Evolutionary conservation across 2,797 vertebrate genomes (phyloP), one percentile per base, ranked within the genome.

Genomic region (Sebastes umbrosus): DNA sequence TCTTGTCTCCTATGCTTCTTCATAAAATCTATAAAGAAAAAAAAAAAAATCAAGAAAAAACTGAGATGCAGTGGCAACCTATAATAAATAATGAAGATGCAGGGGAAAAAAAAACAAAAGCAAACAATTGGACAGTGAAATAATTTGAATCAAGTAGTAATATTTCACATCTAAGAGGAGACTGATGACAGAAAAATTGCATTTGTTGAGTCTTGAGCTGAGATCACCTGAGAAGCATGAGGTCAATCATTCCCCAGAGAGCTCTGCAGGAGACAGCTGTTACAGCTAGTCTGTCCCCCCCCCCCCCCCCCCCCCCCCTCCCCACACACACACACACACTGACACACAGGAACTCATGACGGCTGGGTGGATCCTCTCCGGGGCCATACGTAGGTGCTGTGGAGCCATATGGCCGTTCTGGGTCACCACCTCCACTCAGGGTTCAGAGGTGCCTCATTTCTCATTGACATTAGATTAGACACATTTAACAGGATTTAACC

Each of bases 401-500:
- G 58, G 69, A 81, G 85, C 86, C 91, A 92, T 91, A 91, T 92
- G 91, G 88, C 55, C 7, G 80, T 86, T 88, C 57, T 86, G 80
- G 91, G 88, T 92, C 91, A 91, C 22, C 87, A 82, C 83, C 81
- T 91, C 79, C 85, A 85, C 84, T 86, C 66, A 75, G 78, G 80
- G 85, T 83, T 91, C 84, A 88, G 89, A 88, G 84, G 87, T 87
- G 65, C 74, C 83, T 90, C 87, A 58, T 86, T 84, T 85, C 64
- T 90, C 87, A 84, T 73, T 86, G 83, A 85, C 82, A 90, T 92
- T 79, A 89, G 88, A 91, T 92, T 82, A 88, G 78, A 87, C 79
- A 77, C 89, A 73, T 90, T 88, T 87, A 89, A 85, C 86, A 63
- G 63, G 84, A 80, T 85, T 84, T 71, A 84, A 55, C 24, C 67